These are phyloP conservation scores for Latrodectus elegans DNA, from an alignment of 2,888 invertebrate genomes.

Conservation along the genomic window DNA sequence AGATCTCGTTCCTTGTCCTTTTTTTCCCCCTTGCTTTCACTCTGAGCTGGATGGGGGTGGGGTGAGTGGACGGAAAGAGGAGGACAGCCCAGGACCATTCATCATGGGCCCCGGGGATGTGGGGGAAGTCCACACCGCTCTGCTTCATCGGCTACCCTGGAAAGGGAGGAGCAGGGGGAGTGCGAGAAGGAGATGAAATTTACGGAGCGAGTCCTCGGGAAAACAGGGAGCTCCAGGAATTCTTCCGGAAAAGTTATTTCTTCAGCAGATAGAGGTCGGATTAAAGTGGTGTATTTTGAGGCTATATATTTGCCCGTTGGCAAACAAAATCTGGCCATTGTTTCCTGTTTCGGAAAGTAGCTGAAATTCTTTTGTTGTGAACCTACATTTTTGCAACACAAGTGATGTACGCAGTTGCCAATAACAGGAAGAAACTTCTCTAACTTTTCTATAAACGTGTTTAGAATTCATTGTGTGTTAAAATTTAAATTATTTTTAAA, in stretches of 20 bases:
- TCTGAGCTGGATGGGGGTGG: no score
- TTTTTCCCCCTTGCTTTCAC: not conserved
- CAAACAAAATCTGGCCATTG: not conserved
- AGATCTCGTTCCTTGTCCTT: not conserved
- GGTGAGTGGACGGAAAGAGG: not conserved
- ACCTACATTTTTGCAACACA: no score
- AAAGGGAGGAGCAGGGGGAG: not conserved
- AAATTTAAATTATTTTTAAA: no score
- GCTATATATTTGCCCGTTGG: not conserved
- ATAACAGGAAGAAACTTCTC: no score
- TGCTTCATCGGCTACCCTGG: conserved; percentile 21
- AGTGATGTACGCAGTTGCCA: no score
- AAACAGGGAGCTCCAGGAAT: conserved; percentile 2
- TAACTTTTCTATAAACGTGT: no score
- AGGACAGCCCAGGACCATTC: not conserved
- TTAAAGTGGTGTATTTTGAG: conserved; percentile 1
- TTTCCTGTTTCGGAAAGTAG: no score
- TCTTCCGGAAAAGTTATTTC: conserved; percentile 1
- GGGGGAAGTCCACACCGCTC: conserved; percentile 5
- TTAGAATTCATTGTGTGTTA: no score
- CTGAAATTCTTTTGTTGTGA: no score
- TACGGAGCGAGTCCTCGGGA: not conserved
- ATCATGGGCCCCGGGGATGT: conserved; percentile 2
- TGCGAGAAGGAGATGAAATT: not conserved
- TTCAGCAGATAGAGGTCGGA: conserved; percentile 2